phyloP scores from a whole-genome alignment of 2,113 vertebrate species.

The Castor canadensis region DNA sequence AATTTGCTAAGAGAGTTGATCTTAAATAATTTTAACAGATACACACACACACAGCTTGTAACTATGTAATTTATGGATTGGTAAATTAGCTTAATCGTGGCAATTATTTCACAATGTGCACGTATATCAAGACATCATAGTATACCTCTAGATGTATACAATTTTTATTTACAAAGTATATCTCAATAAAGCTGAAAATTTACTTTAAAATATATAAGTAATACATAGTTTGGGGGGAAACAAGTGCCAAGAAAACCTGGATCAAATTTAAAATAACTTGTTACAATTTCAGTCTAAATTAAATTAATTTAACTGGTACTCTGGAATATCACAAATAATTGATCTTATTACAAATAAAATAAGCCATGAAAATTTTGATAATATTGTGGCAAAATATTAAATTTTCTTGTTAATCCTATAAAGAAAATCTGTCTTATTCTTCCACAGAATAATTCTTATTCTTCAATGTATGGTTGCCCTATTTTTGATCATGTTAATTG shows the following conservation, averaged over 20 bases:
- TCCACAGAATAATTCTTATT: no score
- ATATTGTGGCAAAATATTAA: no score
- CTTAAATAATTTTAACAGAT: neutral
- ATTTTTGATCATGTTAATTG: neutral
- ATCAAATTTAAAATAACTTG: neutral
- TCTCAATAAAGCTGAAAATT: neutral
- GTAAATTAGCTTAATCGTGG: neutral
- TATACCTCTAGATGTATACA: neutral
- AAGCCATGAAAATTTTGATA: no score
- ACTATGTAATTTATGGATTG: neutral
- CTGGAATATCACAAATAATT: no score
- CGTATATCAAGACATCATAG: neutral
- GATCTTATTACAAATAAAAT: no score
- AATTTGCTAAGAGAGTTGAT: neutral
- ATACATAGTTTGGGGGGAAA: no score
- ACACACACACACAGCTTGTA: neutral
- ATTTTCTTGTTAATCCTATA: no score
- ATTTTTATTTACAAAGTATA: neutral
- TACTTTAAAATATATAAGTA: neutral
- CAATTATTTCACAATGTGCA: neutral
- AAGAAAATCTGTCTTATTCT: no score
- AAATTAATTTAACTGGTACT: neutral
- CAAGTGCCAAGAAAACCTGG: neutral
- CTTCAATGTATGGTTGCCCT: neutral
- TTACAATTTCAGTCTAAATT: neutral